These are phyloP conservation scores for Drosophila ironensis DNA, from an alignment of 1,140 invertebrate species.

Conservation along the genomic window DNA sequence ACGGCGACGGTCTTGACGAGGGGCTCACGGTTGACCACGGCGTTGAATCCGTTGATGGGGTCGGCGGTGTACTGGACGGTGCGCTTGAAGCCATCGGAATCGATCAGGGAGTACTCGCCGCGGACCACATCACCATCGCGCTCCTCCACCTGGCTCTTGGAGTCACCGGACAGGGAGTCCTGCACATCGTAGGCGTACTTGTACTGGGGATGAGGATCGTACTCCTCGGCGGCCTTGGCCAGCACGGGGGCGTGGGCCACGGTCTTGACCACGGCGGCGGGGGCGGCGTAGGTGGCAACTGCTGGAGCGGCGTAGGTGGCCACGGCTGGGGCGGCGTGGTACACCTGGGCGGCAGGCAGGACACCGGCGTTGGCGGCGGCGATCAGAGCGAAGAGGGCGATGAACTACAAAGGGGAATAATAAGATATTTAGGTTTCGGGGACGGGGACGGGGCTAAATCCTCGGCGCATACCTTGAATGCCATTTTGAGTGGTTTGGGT, in stretches of 20 bases:
- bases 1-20: conserved; percentile 52
- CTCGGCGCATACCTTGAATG: conserved; percentile 63
- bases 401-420: conserved; percentile 35
- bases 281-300: background rate
- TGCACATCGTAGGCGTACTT: conserved; percentile 87
- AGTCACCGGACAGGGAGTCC: conserved; percentile 87
- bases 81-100: conserved; percentile 84
- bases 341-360: conserved; percentile 64
- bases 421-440: background rate
- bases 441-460: background rate
- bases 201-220: conserved; percentile 82
- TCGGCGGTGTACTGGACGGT: conserved; percentile 82
- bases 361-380: conserved; percentile 67
- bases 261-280: conserved; percentile 40
- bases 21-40: conserved; percentile 76
- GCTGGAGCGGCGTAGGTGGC: conserved; percentile 38
- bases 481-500: conserved; percentile 42
- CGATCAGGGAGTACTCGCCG: conserved; percentile 85
- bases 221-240: conserved; percentile 66
- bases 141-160: conserved; percentile 85
- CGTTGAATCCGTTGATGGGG: conserved; percentile 81
- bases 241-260: conserved; percentile 55
- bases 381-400: conserved; percentile 70
- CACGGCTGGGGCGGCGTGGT: conserved; percentile 65
- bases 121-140: conserved; percentile 85